A percentile compares a stretch with the other conserved stretches of the same genome.
phyloP scores from a whole-genome alignment of 1,140 invertebrate genomes.

The Trachymyrmex cornetzi region DNA sequence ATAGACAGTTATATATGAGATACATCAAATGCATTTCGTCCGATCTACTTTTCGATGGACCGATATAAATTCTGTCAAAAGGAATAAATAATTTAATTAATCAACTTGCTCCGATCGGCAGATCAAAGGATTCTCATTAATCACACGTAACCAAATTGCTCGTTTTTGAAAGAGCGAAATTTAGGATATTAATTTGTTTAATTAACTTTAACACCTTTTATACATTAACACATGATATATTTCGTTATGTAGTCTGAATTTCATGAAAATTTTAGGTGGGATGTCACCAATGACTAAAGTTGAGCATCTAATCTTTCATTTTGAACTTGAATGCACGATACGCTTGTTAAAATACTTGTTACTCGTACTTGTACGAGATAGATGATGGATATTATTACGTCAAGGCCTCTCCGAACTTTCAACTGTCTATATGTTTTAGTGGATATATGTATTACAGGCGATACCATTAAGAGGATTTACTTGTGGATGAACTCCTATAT shows the following conservation, averaged over 20 bases:
- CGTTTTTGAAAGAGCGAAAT: background rate
- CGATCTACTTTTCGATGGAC: conserved; percentile 14
- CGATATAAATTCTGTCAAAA: background rate
- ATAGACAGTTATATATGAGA: background rate
- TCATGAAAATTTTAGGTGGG: conserved; percentile 7
- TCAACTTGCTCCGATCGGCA: background rate
- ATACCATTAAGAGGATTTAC: conserved; percentile 48
- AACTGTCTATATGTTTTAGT: conserved; percentile 34
- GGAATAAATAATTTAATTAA: conserved; percentile 27
- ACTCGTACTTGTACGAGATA: conserved; percentile 4
- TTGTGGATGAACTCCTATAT: conserved; percentile 23
- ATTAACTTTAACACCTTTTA: background rate
- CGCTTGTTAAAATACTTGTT: conserved; percentile 26
- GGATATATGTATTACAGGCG: background rate
- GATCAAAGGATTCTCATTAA: conserved; percentile 32
- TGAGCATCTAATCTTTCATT: background rate
- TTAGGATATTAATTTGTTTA: background rate
- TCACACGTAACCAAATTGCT: background rate
- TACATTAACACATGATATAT: background rate
- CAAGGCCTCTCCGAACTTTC: conserved; percentile 21
- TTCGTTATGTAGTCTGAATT: background rate
- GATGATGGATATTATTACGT: conserved; percentile 36
- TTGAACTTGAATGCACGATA: conserved; percentile 8
- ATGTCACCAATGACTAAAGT: background rate
- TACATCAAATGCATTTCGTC: background rate